Evolutionary conservation across 2,113 vertebrate genomes (phyloP), one percentile per base, ranked within the genome.

Genomic region (Pseudolaguvia tuberculata): DNA sequence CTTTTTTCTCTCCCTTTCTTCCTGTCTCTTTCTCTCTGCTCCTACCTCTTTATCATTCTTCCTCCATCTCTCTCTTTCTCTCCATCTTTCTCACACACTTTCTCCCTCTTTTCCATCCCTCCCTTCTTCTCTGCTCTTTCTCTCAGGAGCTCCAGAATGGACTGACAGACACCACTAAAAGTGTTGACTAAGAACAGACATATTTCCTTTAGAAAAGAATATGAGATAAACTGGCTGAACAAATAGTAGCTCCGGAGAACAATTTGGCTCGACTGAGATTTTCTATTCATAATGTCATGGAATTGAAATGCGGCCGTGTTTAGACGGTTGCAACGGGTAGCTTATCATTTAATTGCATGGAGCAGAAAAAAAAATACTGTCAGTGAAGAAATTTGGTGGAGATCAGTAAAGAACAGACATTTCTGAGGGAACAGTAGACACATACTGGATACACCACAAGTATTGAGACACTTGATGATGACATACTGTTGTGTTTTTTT

Each of bases 271-370:
- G 18, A 77, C 69, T 71, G 70, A 42, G 58, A 76, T 31, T 76
- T 52, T 80, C 72, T 76, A 53, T 82, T 79, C 61, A 78, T 80
- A 78, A 81, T 84, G 66, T 81, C 57, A 25, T 77, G 78, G 83
- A 74, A 81, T 82, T 74, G 55, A 48, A 67, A 70, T 57, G 75
- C 66, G 52, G 81, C 81, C 69, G 74, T 57, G 45, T 84, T 82
- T 84, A 79, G 84, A 85, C 77, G 59, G 62, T 73, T 72, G 65
- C 67, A 71, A 75, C 72, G 73, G n/a, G 73, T 58, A 20, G 72
- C 86, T 88, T 88, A 91, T 89, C 88, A 89, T 86, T 88, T 89
- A 88, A 89, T 88, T 91, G 87, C 86, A 83, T 82, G 27, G 73
- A 80, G 82, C n/a, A 88, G 3, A 11, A 48, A 27, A 21, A 42